Percentiles rank a stretch among this genome's conserved stretches.
These are phyloP conservation scores for Eudasyphora cyanicolor DNA, from an alignment of 2,888 invertebrate species.

Conservation along the genomic window DNA sequence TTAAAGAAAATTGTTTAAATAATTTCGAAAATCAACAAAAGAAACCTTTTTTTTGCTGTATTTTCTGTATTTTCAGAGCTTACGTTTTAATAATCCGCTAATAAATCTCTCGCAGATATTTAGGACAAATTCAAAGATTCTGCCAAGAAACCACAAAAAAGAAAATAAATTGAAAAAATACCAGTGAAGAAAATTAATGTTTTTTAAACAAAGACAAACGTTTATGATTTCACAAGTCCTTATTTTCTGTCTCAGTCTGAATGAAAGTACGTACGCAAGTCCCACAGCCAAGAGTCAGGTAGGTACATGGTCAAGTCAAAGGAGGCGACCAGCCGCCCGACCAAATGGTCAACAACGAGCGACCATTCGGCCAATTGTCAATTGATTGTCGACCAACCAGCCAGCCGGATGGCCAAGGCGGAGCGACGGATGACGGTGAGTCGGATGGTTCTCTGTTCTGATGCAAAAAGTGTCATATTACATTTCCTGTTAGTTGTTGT, in stretches of 20 bases:
- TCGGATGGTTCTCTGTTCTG: constrained; percentile 22
- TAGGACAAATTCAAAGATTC: constrained; percentile 54
- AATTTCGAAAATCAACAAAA: constrained; percentile 43
- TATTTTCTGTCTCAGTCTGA: constrained; percentile 17
- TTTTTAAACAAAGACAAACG: constrained; percentile 63
- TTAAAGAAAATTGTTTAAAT: constrained; percentile 44
- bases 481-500: constrained; percentile 75
- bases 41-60: neutral
- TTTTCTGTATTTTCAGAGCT: neutral
- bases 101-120: constrained; percentile 57
- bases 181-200: constrained; percentile 52
- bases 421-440: neutral
- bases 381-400: neutral
- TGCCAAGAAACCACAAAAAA: neutral
- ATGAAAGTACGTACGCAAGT: too few relatives aligned
- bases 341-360: constrained; percentile 8
- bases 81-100: constrained; percentile 58
- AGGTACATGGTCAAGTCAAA: constrained; percentile 18
- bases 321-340: neutral
- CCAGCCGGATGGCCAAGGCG: neutral
- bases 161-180: neutral
- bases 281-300: neutral
- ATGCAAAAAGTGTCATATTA: constrained; percentile 75
- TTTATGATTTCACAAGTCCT: constrained; percentile 62
- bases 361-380: constrained; percentile 3